Evolutionary conservation across 2,888 invertebrate genomes (phyloP).

Genomic region (Galerucella calmariensis): DNA sequence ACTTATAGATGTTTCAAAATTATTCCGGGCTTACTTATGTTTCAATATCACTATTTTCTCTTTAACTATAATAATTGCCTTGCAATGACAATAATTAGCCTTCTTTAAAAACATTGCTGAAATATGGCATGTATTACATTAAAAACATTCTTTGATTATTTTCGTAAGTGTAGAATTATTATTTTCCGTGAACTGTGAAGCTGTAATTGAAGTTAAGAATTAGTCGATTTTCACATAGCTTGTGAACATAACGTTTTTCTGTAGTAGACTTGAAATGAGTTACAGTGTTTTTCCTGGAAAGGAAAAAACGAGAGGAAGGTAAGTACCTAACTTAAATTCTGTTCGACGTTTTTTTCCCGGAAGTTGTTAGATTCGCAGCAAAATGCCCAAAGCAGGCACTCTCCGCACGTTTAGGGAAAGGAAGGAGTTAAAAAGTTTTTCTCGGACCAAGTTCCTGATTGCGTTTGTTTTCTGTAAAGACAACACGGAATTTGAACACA

Average conservation of each 20-base stretch:
- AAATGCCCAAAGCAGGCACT: slow-evolving; percentile 38
- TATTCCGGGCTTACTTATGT: too few species aligned
- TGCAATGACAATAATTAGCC: too few species aligned
- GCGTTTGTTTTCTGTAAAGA: slow-evolving; percentile 39
- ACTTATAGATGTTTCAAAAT: too few species aligned
- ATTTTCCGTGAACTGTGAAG: background rate
- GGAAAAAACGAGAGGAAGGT: slow-evolving; percentile 16
- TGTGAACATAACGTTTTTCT: background rate
- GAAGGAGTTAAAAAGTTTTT: slow-evolving; percentile 39
- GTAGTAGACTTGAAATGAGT: slow-evolving; percentile 25
- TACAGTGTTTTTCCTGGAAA: slow-evolving; percentile 20
- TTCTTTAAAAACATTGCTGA: too few species aligned
- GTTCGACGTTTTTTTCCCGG: slow-evolving; percentile 33
- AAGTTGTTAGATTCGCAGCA: slow-evolving; percentile 34
- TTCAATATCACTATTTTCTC: too few species aligned
- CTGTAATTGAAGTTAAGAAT: background rate
- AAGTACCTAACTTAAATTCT: slow-evolving; percentile 35
- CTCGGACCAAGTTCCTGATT: slow-evolving; percentile 34
- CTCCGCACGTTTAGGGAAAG: slow-evolving; percentile 35
- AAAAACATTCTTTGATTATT: too few species aligned
- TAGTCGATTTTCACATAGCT: background rate
- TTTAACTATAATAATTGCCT: too few species aligned
- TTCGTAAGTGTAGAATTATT: too few species aligned
- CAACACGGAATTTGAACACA: slow-evolving; percentile 29
- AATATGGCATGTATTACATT: too few species aligned